phyloP scores from a whole-genome alignment of 2,888 invertebrate genomes.

The Philaethria dido region DNA sequence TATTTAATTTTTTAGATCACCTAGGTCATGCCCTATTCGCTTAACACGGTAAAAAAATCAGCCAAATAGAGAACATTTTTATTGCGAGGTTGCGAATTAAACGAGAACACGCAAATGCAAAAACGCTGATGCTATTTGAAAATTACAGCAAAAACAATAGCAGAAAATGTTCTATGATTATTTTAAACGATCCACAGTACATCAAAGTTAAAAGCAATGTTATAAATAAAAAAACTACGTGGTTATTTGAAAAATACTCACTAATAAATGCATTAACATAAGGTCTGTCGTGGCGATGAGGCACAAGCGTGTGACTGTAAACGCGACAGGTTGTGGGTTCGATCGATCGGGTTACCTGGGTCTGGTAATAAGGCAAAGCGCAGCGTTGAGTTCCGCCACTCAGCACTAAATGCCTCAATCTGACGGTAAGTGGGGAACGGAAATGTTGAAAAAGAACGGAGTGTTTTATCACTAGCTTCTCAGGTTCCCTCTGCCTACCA shows the following conservation, averaged over 20 bases:
- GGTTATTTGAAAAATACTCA: neutral
- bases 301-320: too few species aligned
- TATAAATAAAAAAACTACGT: neutral
- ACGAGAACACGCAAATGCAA: neutral
- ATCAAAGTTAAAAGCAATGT: neutral
- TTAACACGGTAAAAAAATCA: neutral
- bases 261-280: too few species aligned
- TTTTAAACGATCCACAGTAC: neutral
- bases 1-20: neutral
- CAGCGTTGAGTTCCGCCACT: too few species aligned
- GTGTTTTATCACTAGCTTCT: too few species aligned
- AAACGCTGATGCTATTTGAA: slow-evolving; percentile 6
- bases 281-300: too few species aligned
- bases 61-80: neutral
- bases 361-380: too few species aligned
- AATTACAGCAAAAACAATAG: slow-evolving; percentile 6
- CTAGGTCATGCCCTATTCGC: neutral
- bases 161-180: slow-evolving; percentile 2
- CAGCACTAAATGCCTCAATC: too few species aligned
- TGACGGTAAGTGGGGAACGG: too few species aligned
- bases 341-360: too few species aligned
- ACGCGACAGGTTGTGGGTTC: too few species aligned
- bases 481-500: too few species aligned
- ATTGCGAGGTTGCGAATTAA: slow-evolving; percentile 3
- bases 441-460: too few species aligned